These are phyloP conservation scores for Distichodus sexfasciatus DNA, from an alignment of 2,797 vertebrate species.

Conservation along the genomic window DNA sequence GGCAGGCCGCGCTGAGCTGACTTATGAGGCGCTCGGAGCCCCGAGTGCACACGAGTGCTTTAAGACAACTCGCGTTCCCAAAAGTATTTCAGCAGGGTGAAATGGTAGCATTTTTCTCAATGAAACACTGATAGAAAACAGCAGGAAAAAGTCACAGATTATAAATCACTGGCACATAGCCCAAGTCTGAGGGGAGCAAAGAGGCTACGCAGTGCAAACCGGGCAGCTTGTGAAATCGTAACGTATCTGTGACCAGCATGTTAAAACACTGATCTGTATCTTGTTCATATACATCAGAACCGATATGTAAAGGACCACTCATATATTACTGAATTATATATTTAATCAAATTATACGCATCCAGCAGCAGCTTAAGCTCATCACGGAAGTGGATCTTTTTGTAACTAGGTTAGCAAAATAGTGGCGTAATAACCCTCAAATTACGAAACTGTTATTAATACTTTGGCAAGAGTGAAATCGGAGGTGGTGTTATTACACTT, in stretches of 20 bases:
- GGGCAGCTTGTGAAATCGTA: conserved; percentile 42
- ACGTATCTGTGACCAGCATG: conserved; percentile 11
- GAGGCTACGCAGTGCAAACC: conserved; percentile 58
- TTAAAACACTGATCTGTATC: conserved; percentile 10
- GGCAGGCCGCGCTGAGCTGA: background rate
- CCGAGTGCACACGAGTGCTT: conserved; percentile 59
- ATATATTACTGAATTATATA: too few species aligned
- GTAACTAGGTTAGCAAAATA: background rate
- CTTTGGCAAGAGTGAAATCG: background rate
- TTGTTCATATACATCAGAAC: background rate
- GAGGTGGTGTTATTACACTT: background rate
- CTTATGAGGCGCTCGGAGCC: background rate
- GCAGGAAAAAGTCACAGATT: conserved; percentile 78
- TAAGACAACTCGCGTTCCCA: conserved; percentile 73
- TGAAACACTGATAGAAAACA: conserved; percentile 80
- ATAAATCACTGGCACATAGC: conserved; percentile 77
- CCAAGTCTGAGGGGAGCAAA: conserved; percentile 58
- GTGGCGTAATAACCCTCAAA: background rate
- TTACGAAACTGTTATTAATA: background rate
- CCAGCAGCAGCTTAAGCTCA: too few species aligned
- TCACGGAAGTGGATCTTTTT: background rate
- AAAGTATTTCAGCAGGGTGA: conserved; percentile 77
- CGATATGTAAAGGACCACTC: too few species aligned
- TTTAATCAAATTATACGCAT: too few species aligned
- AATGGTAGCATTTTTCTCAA: conserved; percentile 69